Conservation (phyloP, 2,113 vertebrate species). For the Gulo gulo region DNA sequence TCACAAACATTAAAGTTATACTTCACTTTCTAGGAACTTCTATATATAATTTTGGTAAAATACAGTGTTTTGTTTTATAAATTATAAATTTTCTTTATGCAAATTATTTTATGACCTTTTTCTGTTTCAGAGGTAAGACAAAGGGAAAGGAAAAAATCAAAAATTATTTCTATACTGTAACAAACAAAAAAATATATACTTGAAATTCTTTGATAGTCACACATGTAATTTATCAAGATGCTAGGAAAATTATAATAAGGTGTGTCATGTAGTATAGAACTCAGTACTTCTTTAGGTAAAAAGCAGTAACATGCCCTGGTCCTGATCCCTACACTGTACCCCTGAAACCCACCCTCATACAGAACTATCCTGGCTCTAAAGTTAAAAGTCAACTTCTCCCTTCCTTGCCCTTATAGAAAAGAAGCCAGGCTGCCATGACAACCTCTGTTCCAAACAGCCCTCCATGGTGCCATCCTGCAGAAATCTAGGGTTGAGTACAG, state of each 20-base stretch:
- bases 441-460: slow-evolving; percentile 95
- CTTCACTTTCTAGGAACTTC: background rate
- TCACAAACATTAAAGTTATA: background rate
- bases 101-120: slow-evolving; percentile 13
- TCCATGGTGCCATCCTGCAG: slow-evolving; percentile 96
- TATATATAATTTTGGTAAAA: background rate
- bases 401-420: slow-evolving; percentile 88
- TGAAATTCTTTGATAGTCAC: slow-evolving; percentile 74
- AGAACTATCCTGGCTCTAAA: slow-evolving; percentile 83
- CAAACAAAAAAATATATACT: slow-evolving; percentile 28
- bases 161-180: slow-evolving; percentile 66
- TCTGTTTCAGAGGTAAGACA: background rate
- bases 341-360: slow-evolving; percentile 84
- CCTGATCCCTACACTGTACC: slow-evolving; percentile 75
- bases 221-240: slow-evolving; percentile 76
- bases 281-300: slow-evolving; percentile 77
- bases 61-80: background rate
- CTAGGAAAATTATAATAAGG: slow-evolving; percentile 68
- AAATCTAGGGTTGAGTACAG: slow-evolving; percentile 95
- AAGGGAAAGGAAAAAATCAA: background rate
- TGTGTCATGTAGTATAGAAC: slow-evolving; percentile 72
- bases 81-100: slow-evolving; percentile 32
- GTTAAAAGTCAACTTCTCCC: slow-evolving; percentile 85
- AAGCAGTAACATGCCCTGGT: slow-evolving; percentile 76
- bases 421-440: slow-evolving; percentile 86